Percentiles rank a stretch among this genome's conserved stretches.
phyloP scores from a whole-genome alignment of 2,888 invertebrate species.

The Phyllotreta cruciferae region DNA sequence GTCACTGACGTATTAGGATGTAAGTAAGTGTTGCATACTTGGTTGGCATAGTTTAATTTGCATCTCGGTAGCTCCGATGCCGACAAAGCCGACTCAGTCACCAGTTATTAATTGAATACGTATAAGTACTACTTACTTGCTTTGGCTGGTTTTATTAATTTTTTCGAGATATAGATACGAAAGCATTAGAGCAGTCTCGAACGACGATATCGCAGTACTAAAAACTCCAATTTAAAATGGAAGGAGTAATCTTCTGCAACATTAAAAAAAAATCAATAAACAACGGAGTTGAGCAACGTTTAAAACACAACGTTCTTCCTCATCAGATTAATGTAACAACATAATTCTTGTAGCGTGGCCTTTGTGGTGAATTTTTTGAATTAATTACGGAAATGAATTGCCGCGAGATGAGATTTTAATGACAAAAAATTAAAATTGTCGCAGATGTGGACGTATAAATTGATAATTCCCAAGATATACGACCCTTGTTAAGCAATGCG shows the following conservation, averaged over 20 bases:
- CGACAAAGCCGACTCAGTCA: conserved; percentile 60
- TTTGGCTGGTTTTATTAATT: no score
- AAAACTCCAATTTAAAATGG: no score
- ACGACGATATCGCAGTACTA: no score
- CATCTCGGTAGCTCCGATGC: conserved; percentile 53
- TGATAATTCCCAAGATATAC: conserved; percentile 60
- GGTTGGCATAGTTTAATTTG: conserved; percentile 61
- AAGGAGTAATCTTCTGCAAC: no score
- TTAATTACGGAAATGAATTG: conserved; percentile 59
- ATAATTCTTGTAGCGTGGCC: conserved; percentile 41
- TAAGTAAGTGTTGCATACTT: conserved; percentile 56
- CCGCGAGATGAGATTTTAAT: conserved; percentile 58
- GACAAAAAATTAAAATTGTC: conserved; percentile 61
- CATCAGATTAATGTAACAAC: conserved; percentile 39
- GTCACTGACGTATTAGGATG: conserved; percentile 60
- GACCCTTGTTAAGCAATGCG: conserved; percentile 55
- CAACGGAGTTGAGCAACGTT: background rate
- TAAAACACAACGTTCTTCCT: conserved; percentile 17
- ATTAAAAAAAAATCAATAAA: background rate
- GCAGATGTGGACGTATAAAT: conserved; percentile 59
- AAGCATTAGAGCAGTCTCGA: no score
- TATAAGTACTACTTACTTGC: background rate
- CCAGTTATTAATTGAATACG: conserved; percentile 55
- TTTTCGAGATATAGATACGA: no score
- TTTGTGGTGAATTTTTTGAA: conserved; percentile 57